Evolutionary conservation across 2,797 vertebrate genomes (phyloP).

Genomic region (Philypnodon macrostomus): DNA sequence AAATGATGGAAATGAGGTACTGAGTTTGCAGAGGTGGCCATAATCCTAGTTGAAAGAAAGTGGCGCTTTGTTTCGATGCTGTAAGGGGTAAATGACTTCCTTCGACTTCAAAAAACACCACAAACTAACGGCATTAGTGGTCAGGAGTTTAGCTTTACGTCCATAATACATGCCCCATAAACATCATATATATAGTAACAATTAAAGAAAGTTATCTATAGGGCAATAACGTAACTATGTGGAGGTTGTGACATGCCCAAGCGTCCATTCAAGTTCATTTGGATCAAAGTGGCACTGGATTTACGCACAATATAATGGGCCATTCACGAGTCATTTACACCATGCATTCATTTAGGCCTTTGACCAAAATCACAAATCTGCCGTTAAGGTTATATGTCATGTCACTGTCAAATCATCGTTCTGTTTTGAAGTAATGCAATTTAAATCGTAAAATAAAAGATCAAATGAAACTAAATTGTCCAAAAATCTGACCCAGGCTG

Average conservation of each 20-base stretch:
- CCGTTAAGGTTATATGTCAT: not conserved
- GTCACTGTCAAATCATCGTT: too few species aligned
- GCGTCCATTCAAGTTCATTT: not conserved
- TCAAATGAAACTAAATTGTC: not conserved
- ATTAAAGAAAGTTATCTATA: too few species aligned
- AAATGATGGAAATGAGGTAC: constrained; percentile 58
- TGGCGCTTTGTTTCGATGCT: constrained; percentile 54
- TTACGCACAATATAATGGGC: not conserved
- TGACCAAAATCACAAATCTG: not conserved
- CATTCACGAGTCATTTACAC: constrained; percentile 1
- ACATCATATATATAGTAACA: too few species aligned
- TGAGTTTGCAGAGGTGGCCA: constrained; percentile 81
- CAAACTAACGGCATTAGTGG: constrained; percentile 3
- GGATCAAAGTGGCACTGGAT: not conserved
- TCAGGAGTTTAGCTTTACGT: not conserved
- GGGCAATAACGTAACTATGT: not conserved
- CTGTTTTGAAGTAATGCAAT: too few species aligned
- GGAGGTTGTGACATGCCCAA: not conserved
- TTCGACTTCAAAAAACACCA: constrained; percentile 41
- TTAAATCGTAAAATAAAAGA: too few species aligned
- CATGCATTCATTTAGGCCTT: not conserved
- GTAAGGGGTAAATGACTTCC: constrained; percentile 61
- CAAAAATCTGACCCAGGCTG: constrained; percentile 1
- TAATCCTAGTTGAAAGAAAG: constrained; percentile 76
- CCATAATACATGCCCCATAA: not conserved